Base-by-base conservation (phyloP, 1,140 invertebrate species). In the Lucilia cuprina region DNA sequence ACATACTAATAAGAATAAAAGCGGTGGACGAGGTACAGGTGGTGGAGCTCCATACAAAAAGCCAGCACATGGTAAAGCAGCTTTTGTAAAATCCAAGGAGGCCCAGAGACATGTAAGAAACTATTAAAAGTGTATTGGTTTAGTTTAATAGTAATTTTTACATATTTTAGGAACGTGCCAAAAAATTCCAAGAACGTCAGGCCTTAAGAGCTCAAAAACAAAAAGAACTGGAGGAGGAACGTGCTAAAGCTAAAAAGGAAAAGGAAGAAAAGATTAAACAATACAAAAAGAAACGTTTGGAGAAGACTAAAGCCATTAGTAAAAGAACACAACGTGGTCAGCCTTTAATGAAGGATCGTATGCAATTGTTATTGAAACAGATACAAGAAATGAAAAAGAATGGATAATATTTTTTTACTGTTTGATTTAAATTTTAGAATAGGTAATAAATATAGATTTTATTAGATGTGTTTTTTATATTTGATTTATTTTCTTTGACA, bases 291-390 rank as follows among this genome's bases (percentile, higher is more conserved):
- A 86, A 90, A 65, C 88, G 89, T 5, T 82, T 90, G 35, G 89
- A 89, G 14, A 87, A 86, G 34, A 89, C 89, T 8, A 90, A 90
- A 85, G 87, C 85, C 13, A 86, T 90, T 10, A 90, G 88, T 82
- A 90, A 90, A 75, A 86, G 85, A 30, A 90, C 89, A 0, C 86
- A 90, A 21, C 86, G 86, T n/a, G 89, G 89, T 0, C 89, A 90
- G 75, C 89, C 89, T 0, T 83, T 90, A 74, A 90, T 90, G 89
- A 90, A 90, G 82, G 88, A 90, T 87, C 89, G 89, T 9, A 90
- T 90, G 88, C 87, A 90, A 83, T 78, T 89, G 34, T 82, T 90
- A 21, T 83, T 90, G 0, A 90, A 90, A 74, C 89, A 90, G 83
- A 90, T 90, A n/a, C 88, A 90, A 84, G 88, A 90, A 83, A 87